Base-by-base conservation (phyloP, 2,888 invertebrate genomes). In the Muschampia plurimacula region DNA sequence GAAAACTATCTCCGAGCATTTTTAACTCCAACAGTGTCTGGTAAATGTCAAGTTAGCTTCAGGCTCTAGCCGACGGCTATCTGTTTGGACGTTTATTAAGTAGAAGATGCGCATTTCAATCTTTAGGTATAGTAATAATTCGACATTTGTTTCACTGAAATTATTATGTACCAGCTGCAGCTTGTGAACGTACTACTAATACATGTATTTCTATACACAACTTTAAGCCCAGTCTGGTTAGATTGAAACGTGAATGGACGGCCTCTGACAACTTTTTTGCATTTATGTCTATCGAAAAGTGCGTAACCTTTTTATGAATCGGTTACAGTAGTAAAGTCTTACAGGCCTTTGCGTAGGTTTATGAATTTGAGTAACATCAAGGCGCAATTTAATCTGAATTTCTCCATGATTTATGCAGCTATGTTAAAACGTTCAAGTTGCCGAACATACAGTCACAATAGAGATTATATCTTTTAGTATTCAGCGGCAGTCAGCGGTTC, bases 31-130 rank as follows among this genome's bases (percentile, higher is more conserved):
- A 77, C 76, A 79, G 77, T 79, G 90, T 89, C 92, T 86, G 77
- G 75, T 84, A 76, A 79, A 74, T 79, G 90, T 91, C 92, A 85
- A 87, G 88, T 91, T 91, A 91, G 80, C 82, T 89, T 91, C 91
- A 84, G 77, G 77, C 79, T 76, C 76, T 76, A 80, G 76, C 78
- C 79, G 74, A 77, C 81, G 78, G 77, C 77, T 60, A 59, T 60
- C 60, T 80, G 74, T 80, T 82, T 78, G 80, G 88, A 90, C 91
- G 82, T 87, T 90, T 90, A 91, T 89, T 88, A 89, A 90, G 84
- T 86, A 87, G 84, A 83, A 87, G 86, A 86, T 85, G 85, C 83
- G 83, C 81, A 84, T 80, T 80, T 65, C 80, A 55, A 39, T 57
- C 39, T 22, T 39, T 41, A 22, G 22, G 28, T 4, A 57, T 28